Evolutionary conservation across 2,797 vertebrate genomes (phyloP).

Genomic region (Nyctibius grandis): DNA sequence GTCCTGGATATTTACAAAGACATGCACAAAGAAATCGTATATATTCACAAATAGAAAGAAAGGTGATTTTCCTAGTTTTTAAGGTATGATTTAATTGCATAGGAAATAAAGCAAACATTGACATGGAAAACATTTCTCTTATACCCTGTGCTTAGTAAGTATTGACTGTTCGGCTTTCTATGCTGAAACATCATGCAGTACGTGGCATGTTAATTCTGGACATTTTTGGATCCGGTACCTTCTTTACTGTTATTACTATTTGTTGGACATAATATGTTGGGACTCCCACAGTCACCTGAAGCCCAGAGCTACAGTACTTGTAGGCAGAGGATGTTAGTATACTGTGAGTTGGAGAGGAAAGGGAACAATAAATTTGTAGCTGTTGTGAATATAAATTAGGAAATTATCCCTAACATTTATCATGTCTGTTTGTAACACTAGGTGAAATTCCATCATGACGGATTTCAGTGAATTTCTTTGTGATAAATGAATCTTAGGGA

Average conservation of each 20-base stretch:
- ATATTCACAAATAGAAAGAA: too few species aligned
- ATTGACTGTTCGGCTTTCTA: neutral
- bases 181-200: neutral
- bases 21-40: neutral
- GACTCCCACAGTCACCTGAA: neutral
- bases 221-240: neutral
- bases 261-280: neutral
- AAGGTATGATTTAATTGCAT: neutral
- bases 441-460: neutral
- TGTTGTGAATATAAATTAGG: neutral
- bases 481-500: neutral
- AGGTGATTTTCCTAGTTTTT: neutral
- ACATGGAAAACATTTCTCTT: neutral
- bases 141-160: neutral
- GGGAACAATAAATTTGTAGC: neutral
- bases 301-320: neutral
- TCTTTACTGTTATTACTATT: neutral
- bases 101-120: neutral
- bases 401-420: neutral
- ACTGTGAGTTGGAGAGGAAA: neutral
- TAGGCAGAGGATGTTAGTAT: neutral
- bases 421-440: neutral
- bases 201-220: neutral
- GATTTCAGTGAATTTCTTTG: neutral
- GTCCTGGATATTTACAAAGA: neutral